Base-by-base conservation (phyloP, 2,888 invertebrate genomes). In the Hirtodrosophila cameraria region DNA sequence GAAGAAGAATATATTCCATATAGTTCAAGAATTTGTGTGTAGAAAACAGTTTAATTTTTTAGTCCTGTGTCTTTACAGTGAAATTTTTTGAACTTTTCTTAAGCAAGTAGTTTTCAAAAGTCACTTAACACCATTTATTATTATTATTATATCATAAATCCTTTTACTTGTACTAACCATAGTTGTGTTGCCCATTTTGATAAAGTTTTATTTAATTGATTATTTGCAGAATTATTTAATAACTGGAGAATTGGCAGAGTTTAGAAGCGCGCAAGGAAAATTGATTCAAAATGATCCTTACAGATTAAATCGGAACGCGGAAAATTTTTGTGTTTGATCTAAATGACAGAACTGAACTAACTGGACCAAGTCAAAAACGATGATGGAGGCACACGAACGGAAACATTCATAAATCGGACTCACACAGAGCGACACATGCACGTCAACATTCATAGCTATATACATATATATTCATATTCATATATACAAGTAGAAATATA, bases 291-390 rank as follows among this genome's bases (percentile, higher is more conserved):
- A 39, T 28, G 20, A 58, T 61, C 54, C 66, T 35, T 46, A 8
- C 7, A 20, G 35, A 36, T 43, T 7, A 42, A 52, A 45, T 59
- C 43, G 62, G 39, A 60, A 54, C 70, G 73, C 69, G 68, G 61
- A 76, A 68, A 49, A 50, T 73, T 80, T 72, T 54, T 75, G 18
- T 81, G 88, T 76, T 84, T 76, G 82, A 87, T 77, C 72, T 86
- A 81, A 82, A 75, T 88, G 86, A 75, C 79, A 86, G 80, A 87
- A 88, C 84, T 80, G 72, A 84, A 88, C 88, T 87, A 87, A 88
- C 88, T 88, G 88, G 88, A 82, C 78, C 75, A 88, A 87, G 78
- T 75, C 75, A 71, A 66, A 52, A 71, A 61, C 52, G 50, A 60
- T 71, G 78, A 81, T 78, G 78, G 81, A 76, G 81, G 70, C 81